Evolutionary conservation across 1,140 invertebrate genomes (phyloP).

Genomic region (Drosophila nasuta): DNA sequence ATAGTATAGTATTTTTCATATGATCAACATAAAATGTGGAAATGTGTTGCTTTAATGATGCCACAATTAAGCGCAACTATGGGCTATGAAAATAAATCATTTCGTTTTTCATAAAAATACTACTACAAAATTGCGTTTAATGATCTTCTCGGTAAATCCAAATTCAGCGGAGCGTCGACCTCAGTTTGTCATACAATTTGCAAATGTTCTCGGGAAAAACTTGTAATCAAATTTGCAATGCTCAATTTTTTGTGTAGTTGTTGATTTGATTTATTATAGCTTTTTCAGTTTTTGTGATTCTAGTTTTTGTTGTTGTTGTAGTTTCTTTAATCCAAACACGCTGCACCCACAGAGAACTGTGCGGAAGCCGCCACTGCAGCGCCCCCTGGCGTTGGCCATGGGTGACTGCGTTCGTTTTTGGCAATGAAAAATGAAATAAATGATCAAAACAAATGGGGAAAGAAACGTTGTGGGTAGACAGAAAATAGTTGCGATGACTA

Average conservation of each 20-base stretch:
- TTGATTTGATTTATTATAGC: slow-evolving; percentile 42
- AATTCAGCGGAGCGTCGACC: slow-evolving; percentile 15
- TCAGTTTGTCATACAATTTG: slow-evolving; percentile 2
- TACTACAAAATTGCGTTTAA: slow-evolving; percentile 32
- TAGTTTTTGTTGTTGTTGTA: too few relatives aligned
- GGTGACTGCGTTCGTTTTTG: slow-evolving; percentile 32
- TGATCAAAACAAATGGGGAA: slow-evolving; percentile 20
- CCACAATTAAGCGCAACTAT: slow-evolving; percentile 26
- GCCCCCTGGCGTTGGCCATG: slow-evolving; percentile 44
- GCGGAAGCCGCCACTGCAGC: slow-evolving; percentile 40
- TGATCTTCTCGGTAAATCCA: slow-evolving; percentile 27
- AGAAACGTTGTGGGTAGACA: neutral
- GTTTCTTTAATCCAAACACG: neutral
- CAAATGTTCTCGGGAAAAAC: slow-evolving; percentile 11
- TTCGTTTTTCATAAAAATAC: slow-evolving; percentile 22
- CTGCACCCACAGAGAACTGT: slow-evolving; percentile 7
- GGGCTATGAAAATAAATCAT: slow-evolving; percentile 45
- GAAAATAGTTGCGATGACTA: slow-evolving; percentile 2
- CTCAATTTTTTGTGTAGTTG: slow-evolving; percentile 30
- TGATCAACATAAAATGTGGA: slow-evolving; percentile 15
- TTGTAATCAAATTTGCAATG: slow-evolving; percentile 35
- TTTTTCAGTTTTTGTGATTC: neutral
- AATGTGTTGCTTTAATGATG: slow-evolving; percentile 21
- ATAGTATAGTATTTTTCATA: neutral
- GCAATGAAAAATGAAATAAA: slow-evolving; percentile 46